phyloP scores from a whole-genome alignment of 37 sponge, comb jelly and placozoan species.

The Cladorhizidae sp. region DNA sequence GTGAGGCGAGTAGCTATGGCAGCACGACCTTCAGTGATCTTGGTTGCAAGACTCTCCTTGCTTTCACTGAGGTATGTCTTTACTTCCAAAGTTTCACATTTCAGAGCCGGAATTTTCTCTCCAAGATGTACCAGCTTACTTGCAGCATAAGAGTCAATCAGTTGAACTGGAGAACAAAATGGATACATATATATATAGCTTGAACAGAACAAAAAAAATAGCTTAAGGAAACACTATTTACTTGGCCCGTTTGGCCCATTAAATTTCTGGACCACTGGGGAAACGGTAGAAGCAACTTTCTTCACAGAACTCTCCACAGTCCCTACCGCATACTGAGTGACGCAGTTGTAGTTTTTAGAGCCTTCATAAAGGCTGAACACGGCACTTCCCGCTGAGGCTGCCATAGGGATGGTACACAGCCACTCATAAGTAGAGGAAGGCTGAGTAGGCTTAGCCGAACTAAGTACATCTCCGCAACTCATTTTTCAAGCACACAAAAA shows the following conservation, averaged over 20 bases:
- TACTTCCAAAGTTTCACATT: constrained; percentile 53
- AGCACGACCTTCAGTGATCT: constrained; percentile 6
- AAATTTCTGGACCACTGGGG: constrained; percentile 60
- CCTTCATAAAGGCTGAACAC: constrained; percentile 55
- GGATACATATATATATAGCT: not conserved
- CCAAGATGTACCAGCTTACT: constrained; percentile 56
- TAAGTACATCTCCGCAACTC: too few relatives aligned
- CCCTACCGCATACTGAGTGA: constrained; percentile 49
- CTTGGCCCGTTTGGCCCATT: constrained; percentile 56
- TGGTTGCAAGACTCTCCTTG: constrained; percentile 16
- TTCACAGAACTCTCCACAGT: constrained; percentile 59
- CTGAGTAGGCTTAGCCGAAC: not conserved
- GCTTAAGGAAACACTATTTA: not conserved
- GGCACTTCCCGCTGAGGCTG: constrained; percentile 40
- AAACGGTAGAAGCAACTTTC: constrained; percentile 43
- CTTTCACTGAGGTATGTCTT: constrained; percentile 10
- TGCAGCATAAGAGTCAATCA: constrained; percentile 47
- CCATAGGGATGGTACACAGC: constrained; percentile 50
- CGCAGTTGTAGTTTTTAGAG: constrained; percentile 41
- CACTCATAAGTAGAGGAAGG: constrained; percentile 57
- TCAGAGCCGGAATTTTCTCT: constrained; percentile 64
- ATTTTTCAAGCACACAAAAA: too few relatives aligned
- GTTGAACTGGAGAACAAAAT: constrained; percentile 22
- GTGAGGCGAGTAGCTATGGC: constrained; percentile 7
- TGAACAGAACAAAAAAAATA: not conserved